Evolutionary conservation across 2,888 invertebrate species (phyloP).

Genomic region (Nephrocerus scutellatus): DNA sequence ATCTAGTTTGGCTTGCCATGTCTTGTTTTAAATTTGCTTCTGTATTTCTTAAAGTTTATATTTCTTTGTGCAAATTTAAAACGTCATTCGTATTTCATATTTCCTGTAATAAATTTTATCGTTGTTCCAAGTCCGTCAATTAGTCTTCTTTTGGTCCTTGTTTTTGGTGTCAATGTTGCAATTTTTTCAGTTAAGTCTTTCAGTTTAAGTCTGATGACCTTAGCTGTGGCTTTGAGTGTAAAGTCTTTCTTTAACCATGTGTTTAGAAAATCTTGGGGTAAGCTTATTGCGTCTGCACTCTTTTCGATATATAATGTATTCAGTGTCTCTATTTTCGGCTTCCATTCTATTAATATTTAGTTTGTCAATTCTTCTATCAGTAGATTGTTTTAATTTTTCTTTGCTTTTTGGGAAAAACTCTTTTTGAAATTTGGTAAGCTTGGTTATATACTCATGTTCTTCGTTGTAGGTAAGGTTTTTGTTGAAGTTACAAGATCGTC

Average conservation of each 20-base stretch:
- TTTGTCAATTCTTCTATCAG: slow-evolving; percentile 6
- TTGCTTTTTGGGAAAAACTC: slow-evolving; percentile 12
- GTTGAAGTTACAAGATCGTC: slow-evolving; percentile 7
- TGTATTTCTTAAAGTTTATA: slow-evolving; percentile 4
- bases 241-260: slow-evolving; percentile 15
- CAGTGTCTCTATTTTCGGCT: slow-evolving; percentile 4
- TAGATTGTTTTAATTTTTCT: slow-evolving; percentile 7
- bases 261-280: slow-evolving; percentile 18
- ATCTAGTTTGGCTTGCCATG: too few relatives aligned
- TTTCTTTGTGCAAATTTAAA: slow-evolving; percentile 5
- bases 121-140: slow-evolving; percentile 11
- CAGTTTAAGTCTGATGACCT: slow-evolving; percentile 9
- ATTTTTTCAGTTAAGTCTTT: slow-evolving; percentile 11
- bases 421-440: slow-evolving; percentile 14
- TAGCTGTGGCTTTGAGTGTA: slow-evolving; percentile 10
- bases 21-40: too few relatives aligned
- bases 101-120: slow-evolving; percentile 11
- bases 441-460: slow-evolving; percentile 8
- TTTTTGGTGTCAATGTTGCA: slow-evolving; percentile 2
- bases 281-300: too few relatives aligned
- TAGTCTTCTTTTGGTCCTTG: slow-evolving; percentile 10
- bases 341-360: slow-evolving; percentile 14
- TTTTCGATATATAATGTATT: slow-evolving; percentile 16
- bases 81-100: slow-evolving; percentile 8
- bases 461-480: slow-evolving; percentile 1